A percentile compares a stretch with the other conserved stretches of the same genome.
phyloP scores from a whole-genome alignment of 2,797 vertebrate genomes.

The Gallinago nigripennis region DNA sequence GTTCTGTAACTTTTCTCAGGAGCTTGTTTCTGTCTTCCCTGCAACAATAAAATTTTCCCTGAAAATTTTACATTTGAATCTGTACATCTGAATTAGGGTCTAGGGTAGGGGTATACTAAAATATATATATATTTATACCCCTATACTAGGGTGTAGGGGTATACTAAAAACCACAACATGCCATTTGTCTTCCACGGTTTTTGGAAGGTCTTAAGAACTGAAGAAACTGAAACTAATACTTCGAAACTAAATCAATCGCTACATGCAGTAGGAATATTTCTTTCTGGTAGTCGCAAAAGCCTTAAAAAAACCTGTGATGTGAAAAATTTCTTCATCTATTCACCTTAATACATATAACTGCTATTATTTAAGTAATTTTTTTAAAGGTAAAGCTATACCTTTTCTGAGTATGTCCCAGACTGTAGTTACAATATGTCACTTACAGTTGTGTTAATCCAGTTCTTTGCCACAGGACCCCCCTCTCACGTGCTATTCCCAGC shows the following conservation, averaged over 20 bases:
- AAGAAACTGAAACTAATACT: neutral
- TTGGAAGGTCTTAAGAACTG: neutral
- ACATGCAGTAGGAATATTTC: neutral
- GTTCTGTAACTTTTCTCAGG: neutral
- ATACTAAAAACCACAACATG: neutral
- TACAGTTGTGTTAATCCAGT: neutral
- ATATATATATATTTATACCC: neutral
- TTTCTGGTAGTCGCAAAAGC: neutral
- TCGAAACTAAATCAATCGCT: neutral
- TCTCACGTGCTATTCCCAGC: neutral
- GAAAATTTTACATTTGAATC: too few species aligned
- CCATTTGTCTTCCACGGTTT: neutral
- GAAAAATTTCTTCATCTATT: neutral
- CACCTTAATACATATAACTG: neutral
- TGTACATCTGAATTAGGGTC: neutral
- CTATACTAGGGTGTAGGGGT: neutral
- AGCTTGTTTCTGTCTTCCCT: neutral
- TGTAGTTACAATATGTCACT: neutral
- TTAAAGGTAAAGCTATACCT: neutral
- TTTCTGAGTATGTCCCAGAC: neutral
- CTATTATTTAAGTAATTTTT: neutral
- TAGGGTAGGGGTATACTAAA: neutral
- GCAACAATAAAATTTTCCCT: neutral
- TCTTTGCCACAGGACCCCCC: neutral
- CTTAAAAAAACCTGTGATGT: neutral